phyloP scores from a whole-genome alignment of 1,140 invertebrate genomes.

The Lepidurus arcticus region DNA sequence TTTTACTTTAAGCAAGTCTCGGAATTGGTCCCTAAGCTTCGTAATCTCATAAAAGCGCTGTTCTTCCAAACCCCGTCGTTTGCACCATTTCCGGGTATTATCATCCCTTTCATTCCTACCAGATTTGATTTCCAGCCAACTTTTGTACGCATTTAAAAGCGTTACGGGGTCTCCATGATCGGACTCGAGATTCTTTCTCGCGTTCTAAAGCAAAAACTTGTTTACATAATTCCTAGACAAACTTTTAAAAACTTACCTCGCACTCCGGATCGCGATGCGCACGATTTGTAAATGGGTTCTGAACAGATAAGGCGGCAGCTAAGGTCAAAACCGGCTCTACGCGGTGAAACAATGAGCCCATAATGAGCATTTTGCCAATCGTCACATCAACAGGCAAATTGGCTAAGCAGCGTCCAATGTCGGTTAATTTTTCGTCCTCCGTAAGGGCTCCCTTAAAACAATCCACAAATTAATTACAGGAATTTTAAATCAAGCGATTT shows the following conservation, averaged over 20 bases:
- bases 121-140: slow-evolving; percentile 76
- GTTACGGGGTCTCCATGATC: slow-evolving; percentile 95
- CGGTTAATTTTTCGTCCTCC: slow-evolving; percentile 78
- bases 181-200: slow-evolving; percentile 74
- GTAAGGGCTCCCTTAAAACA: slow-evolving; percentile 65
- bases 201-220: slow-evolving; percentile 51
- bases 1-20: slow-evolving; percentile 67
- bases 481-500: slow-evolving; percentile 25
- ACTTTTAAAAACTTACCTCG: slow-evolving; percentile 50
- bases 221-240: background rate
- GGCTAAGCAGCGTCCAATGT: slow-evolving; percentile 78
- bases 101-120: slow-evolving; percentile 28
- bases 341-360: slow-evolving; percentile 82
- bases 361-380: slow-evolving; percentile 93
- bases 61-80: slow-evolving; percentile 81
- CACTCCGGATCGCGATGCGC: slow-evolving; percentile 80
- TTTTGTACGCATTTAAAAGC: slow-evolving; percentile 77
- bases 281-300: slow-evolving; percentile 84
- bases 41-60: slow-evolving; percentile 94
- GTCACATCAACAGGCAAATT: slow-evolving; percentile 89
- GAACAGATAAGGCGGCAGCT: slow-evolving; percentile 86
- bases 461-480: slow-evolving; percentile 26
- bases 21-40: slow-evolving; percentile 85
- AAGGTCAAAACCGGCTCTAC: slow-evolving; percentile 87
- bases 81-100: slow-evolving; percentile 73